Evolutionary conservation across 2,113 vertebrate species (phyloP).

Genomic region (Sylvia atricapilla): DNA sequence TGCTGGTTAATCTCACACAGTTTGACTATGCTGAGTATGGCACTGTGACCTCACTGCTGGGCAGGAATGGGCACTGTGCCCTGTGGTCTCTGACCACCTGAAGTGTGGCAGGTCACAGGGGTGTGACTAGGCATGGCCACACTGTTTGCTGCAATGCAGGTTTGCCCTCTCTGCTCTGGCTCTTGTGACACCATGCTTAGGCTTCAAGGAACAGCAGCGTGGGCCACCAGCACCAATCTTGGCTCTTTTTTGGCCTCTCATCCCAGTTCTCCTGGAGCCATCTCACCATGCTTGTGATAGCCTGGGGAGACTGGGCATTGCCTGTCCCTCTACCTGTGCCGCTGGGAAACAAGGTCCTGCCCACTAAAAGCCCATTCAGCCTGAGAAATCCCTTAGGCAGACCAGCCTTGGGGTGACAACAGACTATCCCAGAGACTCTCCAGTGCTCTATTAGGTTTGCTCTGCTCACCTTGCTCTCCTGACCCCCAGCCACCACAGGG

Average conservation of each 20-base stretch:
- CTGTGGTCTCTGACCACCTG: neutral
- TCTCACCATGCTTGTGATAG: neutral
- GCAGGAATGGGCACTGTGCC: neutral
- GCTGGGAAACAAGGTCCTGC: neutral
- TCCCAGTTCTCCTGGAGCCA: neutral
- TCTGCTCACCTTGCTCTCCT: neutral
- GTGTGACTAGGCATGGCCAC: accelerated
- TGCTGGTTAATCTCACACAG: neutral
- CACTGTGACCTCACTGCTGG: accelerated
- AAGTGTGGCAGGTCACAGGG: neutral
- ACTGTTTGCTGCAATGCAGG: accelerated
- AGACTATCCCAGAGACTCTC: neutral
- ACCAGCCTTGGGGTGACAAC: neutral
- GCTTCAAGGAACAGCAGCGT: neutral
- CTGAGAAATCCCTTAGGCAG: neutral
- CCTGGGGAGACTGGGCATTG: neutral
- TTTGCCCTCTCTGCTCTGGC: neutral
- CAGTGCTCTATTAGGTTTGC: neutral
- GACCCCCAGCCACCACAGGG: neutral
- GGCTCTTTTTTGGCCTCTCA: neutral
- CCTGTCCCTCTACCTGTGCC: neutral
- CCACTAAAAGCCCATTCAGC: neutral
- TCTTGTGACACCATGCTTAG: accelerated
- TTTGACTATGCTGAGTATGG: accelerated
- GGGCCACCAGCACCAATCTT: neutral